A percentile compares a stretch with the other conserved stretches of the same genome.
phyloP scores from a whole-genome alignment of 2,888 invertebrate genomes.

The Phaedon cochleariae region DNA sequence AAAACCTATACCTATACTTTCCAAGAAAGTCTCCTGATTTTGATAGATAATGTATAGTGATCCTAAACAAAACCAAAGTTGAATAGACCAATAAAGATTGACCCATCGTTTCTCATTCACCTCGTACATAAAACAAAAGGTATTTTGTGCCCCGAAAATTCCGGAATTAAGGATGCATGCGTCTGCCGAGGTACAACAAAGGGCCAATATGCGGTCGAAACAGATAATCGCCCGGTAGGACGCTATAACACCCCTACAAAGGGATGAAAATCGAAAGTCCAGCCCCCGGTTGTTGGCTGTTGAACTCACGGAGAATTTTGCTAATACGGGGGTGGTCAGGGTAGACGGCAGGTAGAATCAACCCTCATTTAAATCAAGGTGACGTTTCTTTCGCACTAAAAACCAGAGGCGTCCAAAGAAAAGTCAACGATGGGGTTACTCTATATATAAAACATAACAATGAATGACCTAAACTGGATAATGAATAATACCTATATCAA shows the following conservation, averaged over 20 bases:
- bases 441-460: too few relatives aligned
- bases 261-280: conserved; percentile 42
- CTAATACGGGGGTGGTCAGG: conserved; percentile 51
- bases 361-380: conserved; percentile 50
- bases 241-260: conserved; percentile 38
- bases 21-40: too few relatives aligned
- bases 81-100: too few relatives aligned
- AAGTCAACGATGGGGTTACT: too few relatives aligned
- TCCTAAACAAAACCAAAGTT: too few relatives aligned
- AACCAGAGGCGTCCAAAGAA: conserved; percentile 1
- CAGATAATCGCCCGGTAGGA: conserved; percentile 41
- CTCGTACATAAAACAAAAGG: conserved; percentile 29
- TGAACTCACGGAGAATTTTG: conserved; percentile 39
- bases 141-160: conserved; percentile 29
- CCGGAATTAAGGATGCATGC: conserved; percentile 46
- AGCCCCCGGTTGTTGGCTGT: conserved; percentile 22
- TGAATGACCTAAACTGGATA: too few relatives aligned
- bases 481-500: too few relatives aligned
- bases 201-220: conserved; percentile 24
- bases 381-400: conserved; percentile 44
- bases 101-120: conserved; percentile 6
- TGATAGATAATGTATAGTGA: too few relatives aligned
- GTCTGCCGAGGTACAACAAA: conserved; percentile 44
- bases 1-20: too few relatives aligned
- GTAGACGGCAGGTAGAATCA: conserved; percentile 51